phyloP scores from a whole-genome alignment of 2,113 vertebrate species.

The Ariopsis seemanni region DNA sequence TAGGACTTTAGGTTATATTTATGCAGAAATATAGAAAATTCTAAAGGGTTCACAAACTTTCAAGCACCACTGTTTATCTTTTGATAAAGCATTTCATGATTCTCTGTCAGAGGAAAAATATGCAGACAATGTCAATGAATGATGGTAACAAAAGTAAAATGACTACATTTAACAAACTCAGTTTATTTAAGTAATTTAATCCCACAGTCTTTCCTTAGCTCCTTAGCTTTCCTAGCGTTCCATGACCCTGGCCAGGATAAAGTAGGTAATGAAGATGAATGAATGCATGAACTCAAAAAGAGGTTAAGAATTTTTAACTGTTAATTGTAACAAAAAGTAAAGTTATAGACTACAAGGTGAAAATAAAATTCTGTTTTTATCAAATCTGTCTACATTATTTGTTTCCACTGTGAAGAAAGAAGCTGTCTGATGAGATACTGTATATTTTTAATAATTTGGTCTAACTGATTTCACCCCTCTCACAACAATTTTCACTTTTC shows the following conservation, averaged over 20 bases:
- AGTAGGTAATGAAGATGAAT: not conserved
- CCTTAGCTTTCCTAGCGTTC: not conserved
- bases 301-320: not conserved
- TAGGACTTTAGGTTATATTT: no score
- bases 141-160: not conserved
- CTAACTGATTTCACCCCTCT: not conserved
- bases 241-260: not conserved
- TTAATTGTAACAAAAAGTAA: not conserved
- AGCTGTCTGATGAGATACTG: not conserved
- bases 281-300: not conserved
- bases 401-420: no score
- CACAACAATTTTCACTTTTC: not conserved
- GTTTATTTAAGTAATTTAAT: not conserved
- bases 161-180: constrained; percentile 6
- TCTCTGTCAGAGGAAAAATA: constrained; percentile 72
- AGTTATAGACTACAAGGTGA: not conserved
- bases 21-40: no score
- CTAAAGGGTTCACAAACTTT: no score
- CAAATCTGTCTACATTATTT: not conserved
- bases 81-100: constrained; percentile 95
- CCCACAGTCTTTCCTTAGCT: not conserved
- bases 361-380: not conserved
- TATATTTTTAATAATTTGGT: not conserved
- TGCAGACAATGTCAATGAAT: not conserved
- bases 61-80: no score